Percentiles rank a stretch among this genome's conserved stretches.
Evolutionary conservation across 2,113 vertebrate genomes (phyloP).

Genomic region (Nannospalax galili): DNA sequence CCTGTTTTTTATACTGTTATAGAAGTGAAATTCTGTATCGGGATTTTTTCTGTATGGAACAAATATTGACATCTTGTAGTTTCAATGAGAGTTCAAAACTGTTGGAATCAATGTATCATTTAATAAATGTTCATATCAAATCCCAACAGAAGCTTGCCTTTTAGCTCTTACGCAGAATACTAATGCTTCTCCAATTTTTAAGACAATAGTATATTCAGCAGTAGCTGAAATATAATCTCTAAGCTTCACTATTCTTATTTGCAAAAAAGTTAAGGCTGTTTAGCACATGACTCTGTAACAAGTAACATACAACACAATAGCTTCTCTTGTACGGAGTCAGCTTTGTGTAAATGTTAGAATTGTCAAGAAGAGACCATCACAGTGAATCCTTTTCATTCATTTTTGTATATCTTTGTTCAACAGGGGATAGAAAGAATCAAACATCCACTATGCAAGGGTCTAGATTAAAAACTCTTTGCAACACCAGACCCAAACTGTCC

Average conservation of each 20-base stretch:
- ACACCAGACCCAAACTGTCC: background rate
- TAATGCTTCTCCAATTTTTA: constrained; percentile 21
- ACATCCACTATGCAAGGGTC: background rate
- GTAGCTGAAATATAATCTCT: background rate
- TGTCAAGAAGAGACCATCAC: background rate
- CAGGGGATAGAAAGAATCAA: background rate
- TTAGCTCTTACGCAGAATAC: background rate
- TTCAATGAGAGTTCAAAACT: background rate
- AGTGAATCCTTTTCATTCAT: background rate
- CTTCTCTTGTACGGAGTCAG: background rate
- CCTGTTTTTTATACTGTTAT: background rate
- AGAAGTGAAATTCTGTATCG: background rate
- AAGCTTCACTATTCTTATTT: background rate
- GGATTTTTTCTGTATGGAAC: background rate
- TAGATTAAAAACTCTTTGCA: background rate
- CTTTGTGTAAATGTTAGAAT: background rate
- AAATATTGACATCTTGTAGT: background rate
- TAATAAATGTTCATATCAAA: constrained; percentile 9
- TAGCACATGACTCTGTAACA: background rate
- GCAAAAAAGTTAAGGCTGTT: background rate
- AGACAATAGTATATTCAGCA: background rate
- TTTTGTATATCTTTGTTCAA: background rate
- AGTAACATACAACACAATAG: background rate
- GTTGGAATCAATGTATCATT: background rate
- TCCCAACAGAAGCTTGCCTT: background rate